Percentiles rank a stretch among this genome's conserved stretches.
Evolutionary conservation across 2,797 vertebrate genomes (phyloP).

Genomic region (Xenops minutus): DNA sequence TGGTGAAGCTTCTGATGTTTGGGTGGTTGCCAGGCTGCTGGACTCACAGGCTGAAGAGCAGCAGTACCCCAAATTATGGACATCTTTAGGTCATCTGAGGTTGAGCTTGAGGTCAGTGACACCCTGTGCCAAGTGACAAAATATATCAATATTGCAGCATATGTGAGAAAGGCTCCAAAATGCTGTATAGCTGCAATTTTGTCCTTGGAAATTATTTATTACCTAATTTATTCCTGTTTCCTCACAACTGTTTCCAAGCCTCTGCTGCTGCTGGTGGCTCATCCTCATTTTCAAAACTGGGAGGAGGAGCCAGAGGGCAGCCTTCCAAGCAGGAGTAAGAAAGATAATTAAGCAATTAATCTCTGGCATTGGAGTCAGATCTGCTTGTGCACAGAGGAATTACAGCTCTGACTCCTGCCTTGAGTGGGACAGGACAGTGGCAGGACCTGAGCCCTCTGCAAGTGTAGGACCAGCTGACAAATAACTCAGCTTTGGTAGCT

Average conservation of each 20-base stretch:
- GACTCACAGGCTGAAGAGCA: not conserved
- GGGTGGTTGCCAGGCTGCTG: not conserved
- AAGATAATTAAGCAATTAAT: conserved; percentile 27
- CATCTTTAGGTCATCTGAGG: not conserved
- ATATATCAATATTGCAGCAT: not conserved
- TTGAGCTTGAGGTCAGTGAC: not conserved
- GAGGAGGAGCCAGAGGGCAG: conserved; percentile 48
- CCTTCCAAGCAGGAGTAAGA: conserved; percentile 5
- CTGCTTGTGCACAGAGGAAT: not conserved
- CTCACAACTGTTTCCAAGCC: not conserved
- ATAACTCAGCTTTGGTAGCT: not conserved
- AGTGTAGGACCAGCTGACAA: not conserved
- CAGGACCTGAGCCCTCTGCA: not conserved
- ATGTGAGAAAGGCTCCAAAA: not conserved
- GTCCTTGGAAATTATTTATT: not conserved
- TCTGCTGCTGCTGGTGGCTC: not conserved
- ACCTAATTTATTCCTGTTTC: not conserved
- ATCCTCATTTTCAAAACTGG: conserved; percentile 15
- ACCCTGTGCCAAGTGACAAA: not conserved
- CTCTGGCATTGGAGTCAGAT: not conserved
- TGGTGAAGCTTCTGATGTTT: not conserved
- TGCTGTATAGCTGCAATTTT: not conserved
- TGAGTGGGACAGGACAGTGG: not conserved
- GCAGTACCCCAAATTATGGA: not conserved
- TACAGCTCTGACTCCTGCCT: not conserved